Conservation (phyloP, 2,888 invertebrate species). For the Macrosoma leucophasiata region DNA sequence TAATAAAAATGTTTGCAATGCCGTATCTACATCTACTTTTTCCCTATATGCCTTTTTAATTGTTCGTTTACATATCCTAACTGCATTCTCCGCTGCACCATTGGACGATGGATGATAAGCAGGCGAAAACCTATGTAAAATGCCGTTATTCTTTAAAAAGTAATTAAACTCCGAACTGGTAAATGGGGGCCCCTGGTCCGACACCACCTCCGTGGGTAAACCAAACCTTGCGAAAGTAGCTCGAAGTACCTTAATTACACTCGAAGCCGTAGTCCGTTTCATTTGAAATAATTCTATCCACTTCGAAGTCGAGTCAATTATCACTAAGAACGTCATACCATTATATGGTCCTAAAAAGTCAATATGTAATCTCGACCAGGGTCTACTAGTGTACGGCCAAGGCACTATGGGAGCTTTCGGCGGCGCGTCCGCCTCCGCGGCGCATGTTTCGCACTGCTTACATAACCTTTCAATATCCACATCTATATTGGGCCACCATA, state of each 20-base stretch:
- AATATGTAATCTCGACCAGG: constrained; percentile 25
- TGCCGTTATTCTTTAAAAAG: constrained; percentile 12
- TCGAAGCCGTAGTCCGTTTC: constrained; percentile 12
- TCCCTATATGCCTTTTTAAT: constrained; percentile 1
- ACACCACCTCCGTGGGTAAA: constrained; percentile 17
- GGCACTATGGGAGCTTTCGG: constrained; percentile 21
- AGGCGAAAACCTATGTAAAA: constrained; percentile 8
- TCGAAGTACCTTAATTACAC: constrained; percentile 16
- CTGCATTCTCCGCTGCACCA: neutral
- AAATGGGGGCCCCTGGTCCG: constrained; percentile 20
- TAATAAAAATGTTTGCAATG: neutral
- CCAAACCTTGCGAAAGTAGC: constrained; percentile 17
- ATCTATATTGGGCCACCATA: constrained; percentile 7
- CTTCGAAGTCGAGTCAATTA: constrained; percentile 18
- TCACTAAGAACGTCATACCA: constrained; percentile 19
- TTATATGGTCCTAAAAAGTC: constrained; percentile 23
- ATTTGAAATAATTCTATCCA: constrained; percentile 25
- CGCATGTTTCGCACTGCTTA: constrained; percentile 16
- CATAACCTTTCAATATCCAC: neutral
- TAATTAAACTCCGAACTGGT: constrained; percentile 11
- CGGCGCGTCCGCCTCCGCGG: too few species aligned
- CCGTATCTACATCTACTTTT: neutral
- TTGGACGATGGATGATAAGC: constrained; percentile 3
- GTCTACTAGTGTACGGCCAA: constrained; percentile 17
- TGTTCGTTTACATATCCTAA: constrained; percentile 1